Evolutionary conservation across 1,140 invertebrate genomes (phyloP).

Genomic region (Drosophila hydei): DNA sequence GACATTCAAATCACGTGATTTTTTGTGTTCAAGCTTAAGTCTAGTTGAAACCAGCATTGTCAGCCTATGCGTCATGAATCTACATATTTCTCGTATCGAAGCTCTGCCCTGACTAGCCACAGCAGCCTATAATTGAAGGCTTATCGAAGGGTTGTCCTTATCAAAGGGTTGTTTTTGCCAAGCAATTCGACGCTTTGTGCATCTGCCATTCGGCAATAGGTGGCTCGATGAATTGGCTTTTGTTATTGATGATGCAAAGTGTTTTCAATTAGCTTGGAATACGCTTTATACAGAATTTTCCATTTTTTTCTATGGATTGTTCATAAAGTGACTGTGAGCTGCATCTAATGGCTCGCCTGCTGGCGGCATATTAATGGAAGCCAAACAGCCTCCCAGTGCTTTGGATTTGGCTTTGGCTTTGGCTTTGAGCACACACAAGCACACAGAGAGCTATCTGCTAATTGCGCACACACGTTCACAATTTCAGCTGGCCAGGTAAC

Average conservation of each 20-base stretch:
- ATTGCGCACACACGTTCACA: slow-evolving; percentile 51
- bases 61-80: not conserved
- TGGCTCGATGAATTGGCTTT: slow-evolving; percentile 37
- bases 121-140: no score
- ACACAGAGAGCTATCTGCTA: slow-evolving; percentile 49
- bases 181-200: slow-evolving; percentile 46
- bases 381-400: slow-evolving; percentile 15
- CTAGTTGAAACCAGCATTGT: not conserved
- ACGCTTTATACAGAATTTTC: slow-evolving; percentile 32
- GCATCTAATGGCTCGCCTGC: slow-evolving; percentile 5
- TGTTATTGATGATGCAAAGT: slow-evolving; percentile 62
- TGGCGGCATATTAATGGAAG: slow-evolving; percentile 58
- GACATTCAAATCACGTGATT: not conserved
- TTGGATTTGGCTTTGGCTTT: slow-evolving; percentile 31
- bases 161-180: slow-evolving; percentile 12
- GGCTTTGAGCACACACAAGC: slow-evolving; percentile 26
- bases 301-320: slow-evolving; percentile 15
- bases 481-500: slow-evolving; percentile 37
- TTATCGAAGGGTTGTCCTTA: slow-evolving; percentile 15
- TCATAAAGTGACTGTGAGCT: slow-evolving; percentile 7
- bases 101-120: not conserved
- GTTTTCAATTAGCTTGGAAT: slow-evolving; percentile 72
- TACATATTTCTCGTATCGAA: not conserved
- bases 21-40: not conserved
- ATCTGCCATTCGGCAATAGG: slow-evolving; percentile 50